Conservation (phyloP, 2,797 vertebrate species). For the Chaunax sp. region DNA sequence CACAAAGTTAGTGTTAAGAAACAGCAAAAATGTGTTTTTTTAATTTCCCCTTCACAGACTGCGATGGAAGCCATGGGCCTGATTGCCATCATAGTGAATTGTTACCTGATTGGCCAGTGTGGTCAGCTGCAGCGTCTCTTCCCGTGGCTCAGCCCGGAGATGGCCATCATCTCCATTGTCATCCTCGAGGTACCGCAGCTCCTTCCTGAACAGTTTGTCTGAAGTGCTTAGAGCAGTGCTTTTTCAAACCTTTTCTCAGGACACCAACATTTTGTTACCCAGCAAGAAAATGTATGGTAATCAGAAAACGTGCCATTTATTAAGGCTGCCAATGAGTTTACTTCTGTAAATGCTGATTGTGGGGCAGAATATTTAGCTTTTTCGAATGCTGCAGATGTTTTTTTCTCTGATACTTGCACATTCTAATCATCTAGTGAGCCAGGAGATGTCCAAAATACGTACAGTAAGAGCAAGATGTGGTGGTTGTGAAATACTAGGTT, state of each 20-base stretch:
- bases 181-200: slow-evolving; percentile 89
- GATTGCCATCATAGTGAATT: slow-evolving; percentile 96
- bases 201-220: not conserved
- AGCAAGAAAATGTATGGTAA: slow-evolving; percentile 9
- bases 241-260: not conserved
- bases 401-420: not conserved
- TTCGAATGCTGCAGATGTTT: not conserved
- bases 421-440: no score
- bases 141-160: slow-evolving; percentile 96
- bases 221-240: not conserved
- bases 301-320: slow-evolving; percentile 14
- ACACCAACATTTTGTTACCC: slow-evolving; percentile 7
- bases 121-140: slow-evolving; percentile 97
- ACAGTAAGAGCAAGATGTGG: no score
- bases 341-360: not conserved
- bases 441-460: no score
- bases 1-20: not conserved
- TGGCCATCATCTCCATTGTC: slow-evolving; percentile 95
- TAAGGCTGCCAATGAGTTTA: not conserved
- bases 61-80: slow-evolving; percentile 98
- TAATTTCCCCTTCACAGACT: slow-evolving; percentile 79
- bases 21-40: not conserved
- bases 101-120: slow-evolving; percentile 97
- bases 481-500: no score
- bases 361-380: not conserved